Percentiles rank a stretch among this genome's conserved stretches.
Evolutionary conservation across 2,888 invertebrate species (phyloP).

Genomic region (Anticlea derivata): DNA sequence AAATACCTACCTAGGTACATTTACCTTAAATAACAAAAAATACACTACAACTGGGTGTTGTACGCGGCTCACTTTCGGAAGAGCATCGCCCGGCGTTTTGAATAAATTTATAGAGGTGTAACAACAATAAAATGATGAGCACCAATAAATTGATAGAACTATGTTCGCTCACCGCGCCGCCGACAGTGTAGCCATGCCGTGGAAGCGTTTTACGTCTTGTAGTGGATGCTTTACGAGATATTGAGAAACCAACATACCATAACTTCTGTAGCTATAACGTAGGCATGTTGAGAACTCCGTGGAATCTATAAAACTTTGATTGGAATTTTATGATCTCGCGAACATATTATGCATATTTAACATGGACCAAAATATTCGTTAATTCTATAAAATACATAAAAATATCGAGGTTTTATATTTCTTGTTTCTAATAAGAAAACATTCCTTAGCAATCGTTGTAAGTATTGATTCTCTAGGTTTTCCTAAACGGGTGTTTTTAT

Average conservation of each 20-base stretch:
- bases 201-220: neutral
- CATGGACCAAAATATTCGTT: neutral
- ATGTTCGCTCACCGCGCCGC: neutral
- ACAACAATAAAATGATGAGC: neutral
- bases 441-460: neutral
- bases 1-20: too few species aligned
- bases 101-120: conserved; percentile 2
- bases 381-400: conserved; percentile 4
- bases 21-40: too few species aligned
- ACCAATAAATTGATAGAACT: neutral
- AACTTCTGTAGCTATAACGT: neutral
- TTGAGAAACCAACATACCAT: neutral
- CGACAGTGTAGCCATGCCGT: neutral
- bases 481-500: too few species aligned
- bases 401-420: conserved; percentile 14
- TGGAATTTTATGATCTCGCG: conserved; percentile 20
- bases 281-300: neutral
- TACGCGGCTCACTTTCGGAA: too few species aligned
- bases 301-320: conserved; percentile 18
- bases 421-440: conserved; percentile 4
- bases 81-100: too few species aligned
- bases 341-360: conserved; percentile 8
- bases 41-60: too few species aligned
- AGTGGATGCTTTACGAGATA: conserved; percentile 1
- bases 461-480: neutral